phyloP scores from a whole-genome alignment of 1,140 invertebrate genomes.

The Andricus grossulariae region DNA sequence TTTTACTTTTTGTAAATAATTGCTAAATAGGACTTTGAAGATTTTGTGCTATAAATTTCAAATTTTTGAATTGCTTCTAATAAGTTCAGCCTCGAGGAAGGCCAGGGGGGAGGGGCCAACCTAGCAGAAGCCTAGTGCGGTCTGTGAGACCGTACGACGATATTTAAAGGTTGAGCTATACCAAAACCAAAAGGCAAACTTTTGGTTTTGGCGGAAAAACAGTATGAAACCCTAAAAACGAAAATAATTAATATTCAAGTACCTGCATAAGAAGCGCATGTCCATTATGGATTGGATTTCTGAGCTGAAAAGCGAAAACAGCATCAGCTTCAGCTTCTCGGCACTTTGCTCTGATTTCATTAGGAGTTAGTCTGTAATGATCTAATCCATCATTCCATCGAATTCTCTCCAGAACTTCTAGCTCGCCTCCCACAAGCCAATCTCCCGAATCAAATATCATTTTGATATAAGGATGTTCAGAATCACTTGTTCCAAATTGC shows the following conservation, averaged over 20 bases:
- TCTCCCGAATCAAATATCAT: slow-evolving; percentile 95
- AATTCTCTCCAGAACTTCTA: slow-evolving; percentile 93
- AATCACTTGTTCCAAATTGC: slow-evolving; percentile 93
- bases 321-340: slow-evolving; percentile 91
- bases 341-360: slow-evolving; percentile 89
- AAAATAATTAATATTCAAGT: background rate
- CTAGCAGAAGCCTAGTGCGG: no score
- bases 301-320: slow-evolving; percentile 97
- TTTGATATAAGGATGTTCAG: slow-evolving; percentile 93
- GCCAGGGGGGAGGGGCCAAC: no score
- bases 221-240: no score
- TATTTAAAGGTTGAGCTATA: no score
- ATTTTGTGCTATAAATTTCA: no score
- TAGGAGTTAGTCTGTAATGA: slow-evolving; percentile 93
- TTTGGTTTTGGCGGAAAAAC: background rate
- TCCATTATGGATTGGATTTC: slow-evolving; percentile 99
- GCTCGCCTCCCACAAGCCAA: slow-evolving; percentile 94
- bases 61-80: no score
- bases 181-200: no score
- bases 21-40: no score
- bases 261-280: slow-evolving; percentile 96
- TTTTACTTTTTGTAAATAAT: no score
- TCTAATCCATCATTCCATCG: slow-evolving; percentile 96
- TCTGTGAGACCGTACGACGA: no score
- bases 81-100: no score